These are phyloP conservation scores for Sebastes taczanowskii DNA, from an alignment of 2,797 vertebrate genomes.

Conservation along the genomic window DNA sequence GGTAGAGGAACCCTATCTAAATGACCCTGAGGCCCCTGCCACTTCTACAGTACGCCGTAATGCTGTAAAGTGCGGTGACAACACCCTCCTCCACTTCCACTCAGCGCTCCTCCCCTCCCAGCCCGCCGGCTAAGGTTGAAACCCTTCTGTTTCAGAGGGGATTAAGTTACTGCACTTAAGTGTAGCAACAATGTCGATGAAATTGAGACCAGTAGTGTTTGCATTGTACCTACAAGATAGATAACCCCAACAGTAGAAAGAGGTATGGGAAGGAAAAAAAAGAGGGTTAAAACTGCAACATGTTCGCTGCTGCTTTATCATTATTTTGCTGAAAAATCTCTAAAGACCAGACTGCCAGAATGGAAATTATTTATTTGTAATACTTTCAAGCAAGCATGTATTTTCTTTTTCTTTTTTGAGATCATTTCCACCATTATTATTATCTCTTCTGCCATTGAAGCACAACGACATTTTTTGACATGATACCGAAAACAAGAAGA, in stretches of 20 bases:
- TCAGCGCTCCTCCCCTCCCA: constrained; percentile 61
- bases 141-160: constrained; percentile 77
- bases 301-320: not conserved
- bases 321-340: not conserved
- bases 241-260: constrained; percentile 51
- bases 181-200: constrained; percentile 82
- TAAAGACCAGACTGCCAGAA: constrained; percentile 4
- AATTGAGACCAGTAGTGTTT: constrained; percentile 82
- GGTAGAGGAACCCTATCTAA: constrained; percentile 80
- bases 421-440: not conserved
- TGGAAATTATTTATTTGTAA: constrained; percentile 34
- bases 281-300: not conserved
- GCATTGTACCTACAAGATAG: constrained; percentile 81
- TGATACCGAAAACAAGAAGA: not conserved
- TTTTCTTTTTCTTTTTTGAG: constrained; percentile 20
- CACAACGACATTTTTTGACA: not conserved
- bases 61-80: constrained; percentile 68
- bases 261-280: constrained; percentile 36
- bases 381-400: constrained; percentile 20
- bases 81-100: constrained; percentile 69
- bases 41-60: constrained; percentile 73
- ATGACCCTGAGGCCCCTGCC: constrained; percentile 75
- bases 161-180: constrained; percentile 85
- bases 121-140: constrained; percentile 78
- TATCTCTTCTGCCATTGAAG: not conserved